Percentiles rank a stretch among this genome's conserved stretches.
Evolutionary conservation across 2,113 vertebrate species (phyloP).

Genomic region (Hypanus sabinus): DNA sequence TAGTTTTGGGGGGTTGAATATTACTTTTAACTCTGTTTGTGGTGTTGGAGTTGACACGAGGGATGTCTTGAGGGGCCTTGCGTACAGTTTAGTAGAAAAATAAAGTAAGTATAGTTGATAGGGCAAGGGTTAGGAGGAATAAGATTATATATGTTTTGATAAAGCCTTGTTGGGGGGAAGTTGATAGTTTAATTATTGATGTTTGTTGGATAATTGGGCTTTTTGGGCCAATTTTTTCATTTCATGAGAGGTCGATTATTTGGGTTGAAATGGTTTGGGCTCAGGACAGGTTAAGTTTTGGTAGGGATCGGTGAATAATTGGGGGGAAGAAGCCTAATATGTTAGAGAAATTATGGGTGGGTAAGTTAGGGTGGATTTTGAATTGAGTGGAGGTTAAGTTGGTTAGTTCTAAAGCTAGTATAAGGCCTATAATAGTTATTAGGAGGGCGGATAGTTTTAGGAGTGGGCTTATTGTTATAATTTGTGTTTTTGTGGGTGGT

Average conservation of each 20-base stretch:
- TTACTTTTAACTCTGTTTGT: too few species aligned
- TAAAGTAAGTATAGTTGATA: too few species aligned
- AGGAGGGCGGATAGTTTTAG: slow-evolving; percentile 33
- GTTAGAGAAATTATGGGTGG: slow-evolving; percentile 34
- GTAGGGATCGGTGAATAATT: background rate
- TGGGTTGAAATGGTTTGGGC: background rate
- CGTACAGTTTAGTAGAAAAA: too few species aligned
- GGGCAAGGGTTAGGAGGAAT: too few species aligned
- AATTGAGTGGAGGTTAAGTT: slow-evolving; percentile 25
- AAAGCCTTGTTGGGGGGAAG: background rate
- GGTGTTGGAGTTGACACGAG: too few species aligned
- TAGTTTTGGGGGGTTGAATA: too few species aligned
- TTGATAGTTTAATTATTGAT: background rate
- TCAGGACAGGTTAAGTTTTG: background rate
- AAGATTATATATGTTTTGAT: too few species aligned
- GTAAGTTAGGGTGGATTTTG: background rate
- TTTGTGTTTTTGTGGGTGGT: background rate
- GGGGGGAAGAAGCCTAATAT: slow-evolving; percentile 36
- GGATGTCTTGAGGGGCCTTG: too few species aligned
- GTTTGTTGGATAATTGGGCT: background rate
- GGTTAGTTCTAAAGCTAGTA: slow-evolving; percentile 18
- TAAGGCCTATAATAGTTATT: fast-evolving
- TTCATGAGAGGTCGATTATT: slow-evolving; percentile 36
- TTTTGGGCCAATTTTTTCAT: slow-evolving; percentile 5
- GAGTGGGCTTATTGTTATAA: background rate